Evolutionary conservation across 1,140 invertebrate species (phyloP).

Genomic region (Argopecten irradians): DNA sequence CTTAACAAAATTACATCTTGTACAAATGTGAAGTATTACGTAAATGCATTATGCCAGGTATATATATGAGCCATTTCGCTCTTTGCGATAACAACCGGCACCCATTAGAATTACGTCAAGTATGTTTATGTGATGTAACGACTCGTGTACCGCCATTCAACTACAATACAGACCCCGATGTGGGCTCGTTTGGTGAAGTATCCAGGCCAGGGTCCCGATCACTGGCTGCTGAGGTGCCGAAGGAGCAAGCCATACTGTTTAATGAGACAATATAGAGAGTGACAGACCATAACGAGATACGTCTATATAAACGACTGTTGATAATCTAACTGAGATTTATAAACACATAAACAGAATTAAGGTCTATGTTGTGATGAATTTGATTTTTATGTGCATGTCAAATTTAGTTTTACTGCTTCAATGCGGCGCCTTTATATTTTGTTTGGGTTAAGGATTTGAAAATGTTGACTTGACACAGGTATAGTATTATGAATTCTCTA

Average conservation of each 20-base stretch:
- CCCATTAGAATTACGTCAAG: not conserved
- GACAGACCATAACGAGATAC: not conserved
- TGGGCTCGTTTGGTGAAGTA: not conserved
- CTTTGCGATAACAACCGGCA: not conserved
- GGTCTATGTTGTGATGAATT: conserved; percentile 16
- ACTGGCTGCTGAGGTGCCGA: not conserved
- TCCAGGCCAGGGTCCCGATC: not conserved
- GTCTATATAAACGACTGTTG: not conserved
- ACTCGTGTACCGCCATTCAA: not conserved
- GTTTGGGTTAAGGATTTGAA: too few species aligned
- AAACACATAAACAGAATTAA: not conserved
- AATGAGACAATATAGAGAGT: not conserved
- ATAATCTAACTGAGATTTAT: not conserved
- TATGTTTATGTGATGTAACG: not conserved
- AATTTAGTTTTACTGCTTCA: not conserved
- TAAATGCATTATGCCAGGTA: conserved; percentile 10
- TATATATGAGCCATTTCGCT: not conserved
- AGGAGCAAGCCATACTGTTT: not conserved
- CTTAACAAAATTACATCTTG: not conserved
- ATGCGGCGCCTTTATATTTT: not conserved
- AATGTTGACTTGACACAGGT: too few species aligned
- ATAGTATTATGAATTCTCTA: too few species aligned
- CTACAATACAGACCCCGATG: not conserved
- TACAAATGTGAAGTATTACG: not conserved
- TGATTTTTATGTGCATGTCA: conserved; percentile 22